These are phyloP conservation scores for Ascidia mentula DNA, from an alignment of 23 tunicate species.

Conservation along the genomic window DNA sequence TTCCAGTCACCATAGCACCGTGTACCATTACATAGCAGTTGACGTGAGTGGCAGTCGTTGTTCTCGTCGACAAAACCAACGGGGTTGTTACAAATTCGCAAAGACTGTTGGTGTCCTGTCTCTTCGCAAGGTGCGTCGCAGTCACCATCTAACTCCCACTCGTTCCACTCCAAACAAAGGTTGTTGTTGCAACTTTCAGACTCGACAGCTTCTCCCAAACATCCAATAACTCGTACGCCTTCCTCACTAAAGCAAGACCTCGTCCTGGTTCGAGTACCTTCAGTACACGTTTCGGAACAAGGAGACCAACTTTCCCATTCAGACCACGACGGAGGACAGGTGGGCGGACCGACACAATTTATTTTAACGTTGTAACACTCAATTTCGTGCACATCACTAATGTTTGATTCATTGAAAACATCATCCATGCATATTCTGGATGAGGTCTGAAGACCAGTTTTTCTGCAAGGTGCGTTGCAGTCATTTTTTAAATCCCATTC, in stretches of 20 bases:
- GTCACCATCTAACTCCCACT: constrained; percentile 1
- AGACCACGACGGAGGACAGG: constrained; percentile 31
- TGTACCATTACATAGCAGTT: constrained; percentile 10
- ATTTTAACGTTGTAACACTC: background rate
- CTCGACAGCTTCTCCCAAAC: background rate
- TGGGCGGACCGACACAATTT: constrained; percentile 18
- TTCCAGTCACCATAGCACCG: constrained; percentile 35
- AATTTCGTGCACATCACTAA: background rate
- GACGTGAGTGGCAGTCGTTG: background rate
- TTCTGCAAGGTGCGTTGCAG: constrained; percentile 30
- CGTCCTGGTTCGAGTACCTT: constrained; percentile 8
- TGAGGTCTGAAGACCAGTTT: background rate
- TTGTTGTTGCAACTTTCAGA: constrained; percentile 11
- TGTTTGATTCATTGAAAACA: background rate
- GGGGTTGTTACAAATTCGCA: constrained; percentile 16
- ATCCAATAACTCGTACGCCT: background rate
- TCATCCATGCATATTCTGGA: constrained; percentile 8
- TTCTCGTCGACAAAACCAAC: background rate
- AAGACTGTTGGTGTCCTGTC: background rate
- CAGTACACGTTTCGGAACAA: constrained; percentile 28
- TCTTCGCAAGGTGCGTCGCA: constrained; percentile 35
- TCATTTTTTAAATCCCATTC: constrained; percentile 17
- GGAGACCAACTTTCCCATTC: constrained; percentile 27
- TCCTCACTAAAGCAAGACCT: constrained; percentile 20
- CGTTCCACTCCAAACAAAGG: constrained; percentile 29